Evolutionary conservation across 2,888 invertebrate species (phyloP), one percentile per base, ranked within the genome.

Genomic region (Junonia oenone): DNA sequence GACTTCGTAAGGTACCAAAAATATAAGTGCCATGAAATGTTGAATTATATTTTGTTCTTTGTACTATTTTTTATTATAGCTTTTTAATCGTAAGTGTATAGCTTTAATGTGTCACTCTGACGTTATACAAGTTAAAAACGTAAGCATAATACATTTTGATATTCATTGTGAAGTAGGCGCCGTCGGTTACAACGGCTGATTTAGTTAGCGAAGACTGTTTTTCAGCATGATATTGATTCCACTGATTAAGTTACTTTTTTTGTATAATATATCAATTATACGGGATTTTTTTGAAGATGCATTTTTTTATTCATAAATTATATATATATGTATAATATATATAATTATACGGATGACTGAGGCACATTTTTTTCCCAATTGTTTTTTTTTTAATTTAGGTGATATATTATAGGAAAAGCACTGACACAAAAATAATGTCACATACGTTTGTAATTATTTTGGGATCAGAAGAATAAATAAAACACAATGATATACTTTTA

Each of bases 401-500:
- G n/a, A n/a, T n/a, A n/a, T n/a, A n/a, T n/a, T 33, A n/a, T n/a
- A n/a, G 11, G 11, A 33, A n/a, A 11, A n/a, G 31, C 2, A 33
- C n/a, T n/a, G 11, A 4, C n/a, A 33, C n/a, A 33, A 33, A 33
- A 2, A 11, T 31, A 9, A n/a, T 11, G 2, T 33, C n/a, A n/a
- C n/a, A 2, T 2, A 11, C 8, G 2, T 29, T 9, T 6, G 6
- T 9, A 1, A 22, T 43, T 33, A 38, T 9, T 4, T 2, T 14
- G 9, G 13, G n/a, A n/a, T 22, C 4, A 26, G 5, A 8, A 26
- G 6, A 11, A 19, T 13, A 38, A 27, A 62, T 55, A 58, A 66
- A 62, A 67, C 58, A 54, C 49, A 46, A 13, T n/a, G n/a, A n/a
- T 48, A 17, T 64, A 62, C 60, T 77, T 78, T 75, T 64, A 70